Evolutionary conservation across 2,888 invertebrate species (phyloP).

Genomic region (Meiosimyza decipiens): DNA sequence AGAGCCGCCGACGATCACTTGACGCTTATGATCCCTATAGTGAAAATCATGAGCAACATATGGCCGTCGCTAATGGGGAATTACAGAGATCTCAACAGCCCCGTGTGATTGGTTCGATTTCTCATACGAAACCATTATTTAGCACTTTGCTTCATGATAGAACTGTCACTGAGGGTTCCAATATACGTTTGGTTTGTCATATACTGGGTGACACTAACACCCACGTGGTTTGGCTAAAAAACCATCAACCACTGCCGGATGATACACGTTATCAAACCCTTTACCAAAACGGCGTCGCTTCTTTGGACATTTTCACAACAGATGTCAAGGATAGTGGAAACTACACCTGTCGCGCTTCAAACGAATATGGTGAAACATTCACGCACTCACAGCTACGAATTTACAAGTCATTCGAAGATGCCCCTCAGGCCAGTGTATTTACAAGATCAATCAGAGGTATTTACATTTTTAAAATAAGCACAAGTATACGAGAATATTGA

Average conservation of each 20-base stretch:
- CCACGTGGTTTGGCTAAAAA: constrained; percentile 79
- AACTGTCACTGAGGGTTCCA: constrained; percentile 78
- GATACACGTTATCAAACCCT: constrained; percentile 72
- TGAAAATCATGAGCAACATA: not conserved
- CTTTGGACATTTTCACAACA: constrained; percentile 78
- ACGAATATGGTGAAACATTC: constrained; percentile 77
- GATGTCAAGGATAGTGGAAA: constrained; percentile 79
- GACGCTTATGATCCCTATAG: not conserved
- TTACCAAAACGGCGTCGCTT: constrained; percentile 75
- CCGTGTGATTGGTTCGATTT: constrained; percentile 45
- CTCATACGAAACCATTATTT: constrained; percentile 73
- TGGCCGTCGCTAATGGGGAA: not conserved
- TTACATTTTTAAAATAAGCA: constrained; percentile 39
- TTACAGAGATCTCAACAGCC: not conserved
- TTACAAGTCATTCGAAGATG: constrained; percentile 78
- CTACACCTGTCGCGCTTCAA: constrained; percentile 82
- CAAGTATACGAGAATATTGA: not conserved
- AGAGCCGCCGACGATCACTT: not conserved
- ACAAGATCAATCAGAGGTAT: constrained; percentile 79
- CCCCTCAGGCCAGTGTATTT: constrained; percentile 78
- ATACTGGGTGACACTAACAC: constrained; percentile 75
- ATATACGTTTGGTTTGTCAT: constrained; percentile 81
- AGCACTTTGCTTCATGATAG: constrained; percentile 81
- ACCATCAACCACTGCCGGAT: constrained; percentile 72
- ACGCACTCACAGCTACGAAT: constrained; percentile 81